phyloP scores from a whole-genome alignment of 2,888 invertebrate genomes.

The Mythimna impura region DNA sequence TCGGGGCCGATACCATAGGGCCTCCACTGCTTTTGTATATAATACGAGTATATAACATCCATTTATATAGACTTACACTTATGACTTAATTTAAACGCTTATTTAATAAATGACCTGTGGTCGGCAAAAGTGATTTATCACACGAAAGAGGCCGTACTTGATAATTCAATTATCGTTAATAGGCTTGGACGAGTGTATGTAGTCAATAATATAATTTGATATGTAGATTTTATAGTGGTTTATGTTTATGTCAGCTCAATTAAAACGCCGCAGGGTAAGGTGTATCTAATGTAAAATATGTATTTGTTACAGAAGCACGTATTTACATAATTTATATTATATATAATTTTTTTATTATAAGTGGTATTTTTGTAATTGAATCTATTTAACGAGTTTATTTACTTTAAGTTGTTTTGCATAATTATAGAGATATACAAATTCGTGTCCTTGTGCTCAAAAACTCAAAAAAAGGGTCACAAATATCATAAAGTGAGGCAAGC shows the following conservation, averaged over 20 bases:
- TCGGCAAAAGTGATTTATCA: slow-evolving; percentile 61
- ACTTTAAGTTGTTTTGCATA: not conserved
- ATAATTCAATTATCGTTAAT: slow-evolving; percentile 50
- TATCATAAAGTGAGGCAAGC: no score
- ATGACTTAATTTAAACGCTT: slow-evolving; percentile 1
- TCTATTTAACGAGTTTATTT: not conserved
- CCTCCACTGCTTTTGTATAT: no score
- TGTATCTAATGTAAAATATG: slow-evolving; percentile 2
- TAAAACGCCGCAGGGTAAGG: not conserved
- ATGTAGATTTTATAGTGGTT: slow-evolving; percentile 23
- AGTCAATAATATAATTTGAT: slow-evolving; percentile 61
- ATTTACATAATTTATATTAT: slow-evolving; percentile 6
- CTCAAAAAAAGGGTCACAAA: no score
- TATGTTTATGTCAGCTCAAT: slow-evolving; percentile 25
- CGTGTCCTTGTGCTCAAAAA: no score
- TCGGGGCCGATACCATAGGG: no score
- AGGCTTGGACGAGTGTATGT: slow-evolving; percentile 23
- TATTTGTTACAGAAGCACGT: not conserved
- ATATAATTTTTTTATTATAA: not conserved
- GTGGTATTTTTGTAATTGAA: slow-evolving; percentile 17
- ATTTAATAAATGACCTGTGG: slow-evolving; percentile 50
- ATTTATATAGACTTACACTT: not conserved
- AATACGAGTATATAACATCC: no score
- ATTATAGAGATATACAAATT: no score
- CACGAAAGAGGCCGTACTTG: slow-evolving; percentile 47